These are phyloP conservation scores for Todiramphus chloris DNA, from an alignment of 2,113 vertebrate species.

Conservation along the genomic window DNA sequence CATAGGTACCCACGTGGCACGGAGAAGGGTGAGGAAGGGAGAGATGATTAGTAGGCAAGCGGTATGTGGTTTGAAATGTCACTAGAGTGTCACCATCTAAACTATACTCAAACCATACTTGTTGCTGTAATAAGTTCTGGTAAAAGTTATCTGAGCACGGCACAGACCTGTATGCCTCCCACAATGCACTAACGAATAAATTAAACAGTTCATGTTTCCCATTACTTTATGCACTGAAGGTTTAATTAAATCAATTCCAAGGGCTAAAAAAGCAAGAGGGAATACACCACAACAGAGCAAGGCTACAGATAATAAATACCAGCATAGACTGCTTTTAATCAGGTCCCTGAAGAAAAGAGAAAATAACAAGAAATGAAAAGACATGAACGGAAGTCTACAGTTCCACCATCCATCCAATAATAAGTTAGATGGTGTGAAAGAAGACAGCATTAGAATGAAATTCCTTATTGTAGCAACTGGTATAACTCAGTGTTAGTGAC, in stretches of 20 bases:
- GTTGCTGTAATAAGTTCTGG: background rate
- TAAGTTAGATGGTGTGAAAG: background rate
- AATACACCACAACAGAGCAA: conserved; percentile 29
- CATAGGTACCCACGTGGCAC: fast-evolving
- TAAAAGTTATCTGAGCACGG: background rate
- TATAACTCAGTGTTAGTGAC: background rate
- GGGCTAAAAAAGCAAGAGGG: conserved; percentile 34
- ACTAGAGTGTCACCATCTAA: background rate
- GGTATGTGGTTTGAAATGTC: background rate
- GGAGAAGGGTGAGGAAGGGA: background rate
- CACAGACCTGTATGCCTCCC: background rate
- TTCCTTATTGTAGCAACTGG: background rate
- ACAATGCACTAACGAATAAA: conserved; percentile 15
- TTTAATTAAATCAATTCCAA: conserved; percentile 58
- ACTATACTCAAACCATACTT: background rate
- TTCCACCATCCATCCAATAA: background rate
- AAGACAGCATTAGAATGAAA: background rate
- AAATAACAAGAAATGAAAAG: conserved; percentile 44
- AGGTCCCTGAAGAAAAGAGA: conserved; percentile 15
- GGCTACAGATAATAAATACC: background rate
- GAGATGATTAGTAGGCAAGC: background rate
- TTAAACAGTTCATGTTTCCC: background rate
- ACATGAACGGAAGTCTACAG: background rate
- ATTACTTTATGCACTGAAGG: background rate
- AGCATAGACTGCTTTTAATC: conserved; percentile 39